Conservation (phyloP, 2,797 vertebrate genomes). For the Enteromius fasciolatus region DNA sequence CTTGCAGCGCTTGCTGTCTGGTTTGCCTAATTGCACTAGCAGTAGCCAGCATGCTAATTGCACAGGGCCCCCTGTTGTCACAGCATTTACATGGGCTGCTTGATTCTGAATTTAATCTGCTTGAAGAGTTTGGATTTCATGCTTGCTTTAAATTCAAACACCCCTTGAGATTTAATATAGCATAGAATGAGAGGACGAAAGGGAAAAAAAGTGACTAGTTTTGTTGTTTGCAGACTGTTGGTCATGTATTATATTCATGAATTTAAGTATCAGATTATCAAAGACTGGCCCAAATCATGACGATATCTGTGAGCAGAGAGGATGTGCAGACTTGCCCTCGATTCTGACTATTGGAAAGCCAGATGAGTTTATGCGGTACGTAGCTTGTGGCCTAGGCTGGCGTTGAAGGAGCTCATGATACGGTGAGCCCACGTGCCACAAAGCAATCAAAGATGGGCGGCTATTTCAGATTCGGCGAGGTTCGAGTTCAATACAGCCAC, state of each 20-base stretch:
- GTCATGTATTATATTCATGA: neutral
- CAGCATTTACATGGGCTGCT: conserved; percentile 85
- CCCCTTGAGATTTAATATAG: conserved; percentile 76
- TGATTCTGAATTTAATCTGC: conserved; percentile 84
- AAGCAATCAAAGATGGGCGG: conserved; percentile 75
- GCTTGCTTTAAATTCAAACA: conserved; percentile 84
- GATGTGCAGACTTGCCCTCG: conserved; percentile 62
- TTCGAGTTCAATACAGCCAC: conserved; percentile 52
- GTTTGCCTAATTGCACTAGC: conserved; percentile 84
- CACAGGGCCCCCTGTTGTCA: conserved; percentile 78
- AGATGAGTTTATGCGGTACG: neutral
- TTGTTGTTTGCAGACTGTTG: conserved; percentile 52
- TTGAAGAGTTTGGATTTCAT: conserved; percentile 86
- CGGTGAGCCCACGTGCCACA: conserved; percentile 65
- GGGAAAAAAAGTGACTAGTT: conserved; percentile 32
- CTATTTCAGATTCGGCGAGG: conserved; percentile 75
- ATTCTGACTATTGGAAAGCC: neutral
- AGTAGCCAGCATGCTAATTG: conserved; percentile 83
- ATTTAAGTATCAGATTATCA: neutral
- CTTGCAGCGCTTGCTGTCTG: conserved; percentile 76
- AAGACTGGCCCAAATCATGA: conserved; percentile 2
- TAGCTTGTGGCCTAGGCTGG: conserved; percentile 47
- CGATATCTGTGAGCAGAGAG: conserved; percentile 71
- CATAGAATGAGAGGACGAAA: conserved; percentile 63
- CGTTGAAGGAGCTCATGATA: conserved; percentile 55